phyloP scores from a whole-genome alignment of 2,113 vertebrate genomes.

The Pomatorhinus ruficollis region DNA sequence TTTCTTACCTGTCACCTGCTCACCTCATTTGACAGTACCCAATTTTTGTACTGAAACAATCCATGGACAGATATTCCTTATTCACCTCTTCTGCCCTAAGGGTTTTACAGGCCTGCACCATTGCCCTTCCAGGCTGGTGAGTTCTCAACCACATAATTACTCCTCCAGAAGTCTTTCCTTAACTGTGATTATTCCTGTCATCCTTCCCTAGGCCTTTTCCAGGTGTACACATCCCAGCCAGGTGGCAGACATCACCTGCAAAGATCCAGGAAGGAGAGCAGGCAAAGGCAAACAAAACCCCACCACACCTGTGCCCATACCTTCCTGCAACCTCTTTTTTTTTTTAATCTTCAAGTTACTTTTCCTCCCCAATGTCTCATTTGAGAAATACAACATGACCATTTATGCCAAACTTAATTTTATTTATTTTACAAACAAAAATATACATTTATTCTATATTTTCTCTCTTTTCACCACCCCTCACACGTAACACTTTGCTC shows the following conservation, averaged over 20 bases:
- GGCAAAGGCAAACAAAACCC: background rate
- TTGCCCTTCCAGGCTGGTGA: background rate
- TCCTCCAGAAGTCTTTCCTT: background rate
- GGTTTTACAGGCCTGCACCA: background rate
- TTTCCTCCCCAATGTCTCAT: background rate
- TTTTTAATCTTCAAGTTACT: background rate
- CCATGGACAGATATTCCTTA: background rate
- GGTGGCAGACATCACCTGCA: background rate
- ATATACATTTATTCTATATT: conserved; percentile 67
- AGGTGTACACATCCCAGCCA: background rate
- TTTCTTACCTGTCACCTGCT: background rate
- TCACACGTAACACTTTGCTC: background rate
- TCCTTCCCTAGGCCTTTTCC: background rate
- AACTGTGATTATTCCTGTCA: background rate
- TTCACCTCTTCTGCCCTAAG: background rate
- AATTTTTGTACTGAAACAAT: background rate
- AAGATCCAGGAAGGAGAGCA: background rate
- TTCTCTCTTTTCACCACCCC: background rate
- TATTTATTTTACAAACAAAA: conserved; percentile 72
- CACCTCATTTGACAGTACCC: background rate
- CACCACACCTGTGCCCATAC: too few relatives aligned
- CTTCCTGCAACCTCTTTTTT: background rate
- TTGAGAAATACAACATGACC: background rate
- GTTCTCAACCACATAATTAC: background rate
- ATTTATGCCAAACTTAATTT: conserved; percentile 66